phyloP scores from a whole-genome alignment of 2,797 vertebrate species.

The Melanotaenia pygmaea region DNA sequence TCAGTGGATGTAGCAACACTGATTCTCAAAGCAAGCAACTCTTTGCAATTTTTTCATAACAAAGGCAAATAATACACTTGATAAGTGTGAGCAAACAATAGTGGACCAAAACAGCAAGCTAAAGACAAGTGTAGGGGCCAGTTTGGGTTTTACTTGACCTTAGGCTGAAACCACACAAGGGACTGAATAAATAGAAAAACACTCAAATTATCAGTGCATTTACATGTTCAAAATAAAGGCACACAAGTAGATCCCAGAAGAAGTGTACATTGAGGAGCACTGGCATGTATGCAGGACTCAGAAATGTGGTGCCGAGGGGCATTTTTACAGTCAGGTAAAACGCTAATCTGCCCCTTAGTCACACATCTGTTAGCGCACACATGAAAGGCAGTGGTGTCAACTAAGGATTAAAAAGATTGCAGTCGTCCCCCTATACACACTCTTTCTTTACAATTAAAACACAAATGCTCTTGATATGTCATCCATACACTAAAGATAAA shows the following conservation, averaged over 20 bases:
- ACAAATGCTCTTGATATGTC: not conserved
- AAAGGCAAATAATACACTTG: slow-evolving; percentile 11
- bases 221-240: slow-evolving; percentile 45
- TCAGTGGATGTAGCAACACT: not conserved
- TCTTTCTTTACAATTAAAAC: slow-evolving; percentile 17
- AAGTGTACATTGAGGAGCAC: slow-evolving; percentile 12
- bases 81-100: slow-evolving; percentile 39
- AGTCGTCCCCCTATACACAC: slow-evolving; percentile 35
- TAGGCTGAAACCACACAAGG: slow-evolving; percentile 41
- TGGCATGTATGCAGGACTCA: slow-evolving; percentile 22
- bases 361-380: slow-evolving; percentile 44
- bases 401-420: slow-evolving; percentile 44
- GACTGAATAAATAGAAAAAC: slow-evolving; percentile 32
- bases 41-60: not conserved
- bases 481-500: slow-evolving; percentile 4
- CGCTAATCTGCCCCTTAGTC: slow-evolving; percentile 72
- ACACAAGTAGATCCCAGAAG: slow-evolving; percentile 54
- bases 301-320: slow-evolving; percentile 31
- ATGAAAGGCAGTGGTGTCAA: slow-evolving; percentile 36
- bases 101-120: slow-evolving; percentile 15
- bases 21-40: not conserved
- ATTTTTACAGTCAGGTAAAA: slow-evolving; percentile 70
- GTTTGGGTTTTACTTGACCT: slow-evolving; percentile 51
- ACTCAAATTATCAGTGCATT: slow-evolving; percentile 57
- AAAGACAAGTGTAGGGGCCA: slow-evolving; percentile 31